Conservation (phyloP, 2,797 vertebrate species). For the Gobio occitaniae region DNA sequence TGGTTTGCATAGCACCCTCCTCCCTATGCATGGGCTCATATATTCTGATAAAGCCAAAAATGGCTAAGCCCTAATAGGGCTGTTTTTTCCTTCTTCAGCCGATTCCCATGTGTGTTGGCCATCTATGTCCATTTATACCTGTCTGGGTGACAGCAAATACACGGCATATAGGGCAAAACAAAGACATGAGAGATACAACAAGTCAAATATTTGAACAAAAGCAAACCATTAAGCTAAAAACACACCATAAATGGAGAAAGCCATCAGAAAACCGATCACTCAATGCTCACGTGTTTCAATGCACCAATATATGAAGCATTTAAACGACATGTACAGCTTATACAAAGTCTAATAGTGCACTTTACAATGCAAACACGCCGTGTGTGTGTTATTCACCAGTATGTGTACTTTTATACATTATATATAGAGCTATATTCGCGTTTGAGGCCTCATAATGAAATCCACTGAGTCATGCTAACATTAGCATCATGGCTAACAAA, state of each 20-base stretch:
- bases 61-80: neutral
- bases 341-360: neutral
- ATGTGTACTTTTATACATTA: neutral
- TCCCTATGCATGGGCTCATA: slow-evolving; percentile 18
- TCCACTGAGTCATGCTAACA: slow-evolving; percentile 84
- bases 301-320: neutral
- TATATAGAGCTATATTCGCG: neutral
- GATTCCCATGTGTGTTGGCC: neutral
- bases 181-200: neutral
- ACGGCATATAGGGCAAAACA: neutral
- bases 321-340: neutral
- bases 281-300: neutral
- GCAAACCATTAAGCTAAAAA: neutral
- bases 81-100: neutral
- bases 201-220: neutral
- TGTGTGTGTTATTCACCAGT: neutral
- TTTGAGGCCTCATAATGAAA: slow-evolving; percentile 69
- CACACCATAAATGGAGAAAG: neutral
- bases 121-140: neutral
- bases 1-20: neutral
- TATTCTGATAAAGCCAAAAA: slow-evolving; percentile 47
- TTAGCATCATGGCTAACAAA: slow-evolving; percentile 29
- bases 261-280: neutral
- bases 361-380: neutral
- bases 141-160: neutral